Base-by-base conservation (phyloP, 2,797 vertebrate species). In the Amazona finschi region DNA sequence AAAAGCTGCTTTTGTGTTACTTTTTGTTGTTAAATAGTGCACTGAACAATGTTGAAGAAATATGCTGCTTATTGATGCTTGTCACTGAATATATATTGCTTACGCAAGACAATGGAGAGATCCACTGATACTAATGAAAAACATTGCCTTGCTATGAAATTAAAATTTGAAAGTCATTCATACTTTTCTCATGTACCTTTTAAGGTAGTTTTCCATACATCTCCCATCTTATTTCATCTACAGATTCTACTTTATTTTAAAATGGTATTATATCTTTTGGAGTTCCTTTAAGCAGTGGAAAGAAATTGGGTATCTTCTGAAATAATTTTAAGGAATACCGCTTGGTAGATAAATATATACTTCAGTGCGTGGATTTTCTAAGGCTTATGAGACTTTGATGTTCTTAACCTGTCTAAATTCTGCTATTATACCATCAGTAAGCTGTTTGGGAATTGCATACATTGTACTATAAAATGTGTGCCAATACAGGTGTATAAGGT, bases 401-500 rank as follows among this genome's bases (percentile, higher is more conserved):
- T 87, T 94, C 64, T 66, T 77, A 94, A 94, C 88, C 62, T 94
- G 77, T 89, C 83, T 95, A 94, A 91, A 77, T 92, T 91, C 71
- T 89, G 60, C 76, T 90, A 85, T 87, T 91, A 65, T 73, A 46
- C 43, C 57, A 85, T 60, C 61, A 87, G 52, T 79, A 95, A 97
- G 84, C 85, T 93, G 74, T 89, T 90, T 93, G 83, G 79, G 83
- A 93, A 92, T 64, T 69, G 49, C 46, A 91, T 67, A 72, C 28
- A 27, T 71, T 84, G 0, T 89, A 89, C 52, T 89, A 17, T 75
- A 87, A 94, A 85, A 55, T 38, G 64, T 19, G 55, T 43, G 49
- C 85, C 57, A 82, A 53, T 38, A 65, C 82, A 93, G 57, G 80
- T 85, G 43, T 76, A 50, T 36, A 91, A 97, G 62, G 64, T 92